Evolutionary conservation across 2,113 vertebrate genomes (phyloP).

Genomic region (Taurulus bubalis): DNA sequence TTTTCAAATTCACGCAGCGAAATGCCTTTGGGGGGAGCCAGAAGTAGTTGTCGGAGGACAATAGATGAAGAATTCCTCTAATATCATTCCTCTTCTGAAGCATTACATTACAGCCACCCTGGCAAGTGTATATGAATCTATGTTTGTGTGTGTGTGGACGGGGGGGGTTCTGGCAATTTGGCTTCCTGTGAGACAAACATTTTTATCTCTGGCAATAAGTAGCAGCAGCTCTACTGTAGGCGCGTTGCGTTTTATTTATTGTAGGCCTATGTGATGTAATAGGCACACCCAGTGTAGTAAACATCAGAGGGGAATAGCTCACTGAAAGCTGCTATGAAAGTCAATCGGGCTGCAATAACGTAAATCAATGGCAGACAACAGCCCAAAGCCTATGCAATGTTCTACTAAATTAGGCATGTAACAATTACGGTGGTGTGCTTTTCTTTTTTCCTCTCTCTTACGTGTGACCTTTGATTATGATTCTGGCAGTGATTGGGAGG

Average conservation of each 20-base stretch:
- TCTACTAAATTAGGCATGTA: constrained; percentile 80
- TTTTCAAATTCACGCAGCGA: constrained; percentile 59
- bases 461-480: constrained; percentile 77
- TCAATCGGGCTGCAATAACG: constrained; percentile 75
- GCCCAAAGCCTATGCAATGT: constrained; percentile 74
- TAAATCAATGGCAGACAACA: constrained; percentile 79
- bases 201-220: constrained; percentile 67
- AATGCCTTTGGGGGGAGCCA: constrained; percentile 45
- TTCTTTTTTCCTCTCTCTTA: constrained; percentile 43
- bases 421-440: constrained; percentile 71
- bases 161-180: constrained; percentile 22
- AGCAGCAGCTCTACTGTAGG: constrained; percentile 50
- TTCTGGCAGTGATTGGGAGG: constrained; percentile 31
- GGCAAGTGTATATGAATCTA: background rate
- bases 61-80: constrained; percentile 71
- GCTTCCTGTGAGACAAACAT: constrained; percentile 46
- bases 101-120: constrained; percentile 48
- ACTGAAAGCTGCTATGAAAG: constrained; percentile 73
- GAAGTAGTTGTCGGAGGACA: constrained; percentile 65
- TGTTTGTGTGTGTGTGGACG: background rate
- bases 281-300: constrained; percentile 61
- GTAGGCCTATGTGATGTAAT: constrained; percentile 68
- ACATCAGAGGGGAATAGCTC: constrained; percentile 71
- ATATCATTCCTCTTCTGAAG: constrained; percentile 58
- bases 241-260: constrained; percentile 64